These are phyloP conservation scores for Typhlichthys subterraneus DNA, from an alignment of 2,797 vertebrate species.

Conservation along the genomic window DNA sequence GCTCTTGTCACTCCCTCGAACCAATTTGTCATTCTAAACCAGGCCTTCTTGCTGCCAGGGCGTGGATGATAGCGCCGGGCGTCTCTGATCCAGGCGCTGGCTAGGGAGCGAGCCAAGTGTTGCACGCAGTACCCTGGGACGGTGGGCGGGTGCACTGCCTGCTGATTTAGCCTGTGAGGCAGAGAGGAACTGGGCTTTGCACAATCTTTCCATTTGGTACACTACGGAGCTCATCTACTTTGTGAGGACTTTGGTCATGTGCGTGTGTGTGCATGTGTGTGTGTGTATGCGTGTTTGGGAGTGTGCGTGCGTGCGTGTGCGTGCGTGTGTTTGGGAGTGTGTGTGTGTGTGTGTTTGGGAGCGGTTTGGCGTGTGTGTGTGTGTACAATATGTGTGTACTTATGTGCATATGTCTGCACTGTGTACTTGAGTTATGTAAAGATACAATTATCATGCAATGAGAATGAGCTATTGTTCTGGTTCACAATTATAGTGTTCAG, in stretches of 20 bases:
- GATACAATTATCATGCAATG: constrained; percentile 65
- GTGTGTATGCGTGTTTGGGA: not conserved
- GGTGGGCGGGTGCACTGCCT: constrained; percentile 70
- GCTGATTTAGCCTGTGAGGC: constrained; percentile 76
- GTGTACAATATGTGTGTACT: not conserved
- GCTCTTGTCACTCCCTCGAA: constrained; percentile 74
- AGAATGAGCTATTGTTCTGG: constrained; percentile 40
- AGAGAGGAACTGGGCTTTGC: constrained; percentile 73
- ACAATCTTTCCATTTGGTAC: constrained; percentile 75
- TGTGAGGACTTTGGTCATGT: constrained; percentile 60
- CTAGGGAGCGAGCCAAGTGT: constrained; percentile 83
- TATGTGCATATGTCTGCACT: constrained; percentile 8
- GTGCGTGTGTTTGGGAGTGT: constrained; percentile 4
- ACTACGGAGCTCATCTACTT: constrained; percentile 75
- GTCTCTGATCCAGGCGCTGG: constrained; percentile 81
- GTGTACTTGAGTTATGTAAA: constrained; percentile 52
- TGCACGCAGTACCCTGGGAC: constrained; percentile 75
- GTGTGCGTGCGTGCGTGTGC: constrained; percentile 31
- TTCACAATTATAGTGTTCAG: constrained; percentile 43
- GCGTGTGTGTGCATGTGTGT: constrained; percentile 24
- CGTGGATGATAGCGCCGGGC: constrained; percentile 78
- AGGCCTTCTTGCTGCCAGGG: constrained; percentile 72
- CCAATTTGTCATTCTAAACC: constrained; percentile 85
- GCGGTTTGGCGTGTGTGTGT: not conserved
- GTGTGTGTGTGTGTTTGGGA: constrained; percentile 7